These are phyloP conservation scores for Sipha maydis DNA, from an alignment of 2,888 invertebrate species.

Conservation along the genomic window DNA sequence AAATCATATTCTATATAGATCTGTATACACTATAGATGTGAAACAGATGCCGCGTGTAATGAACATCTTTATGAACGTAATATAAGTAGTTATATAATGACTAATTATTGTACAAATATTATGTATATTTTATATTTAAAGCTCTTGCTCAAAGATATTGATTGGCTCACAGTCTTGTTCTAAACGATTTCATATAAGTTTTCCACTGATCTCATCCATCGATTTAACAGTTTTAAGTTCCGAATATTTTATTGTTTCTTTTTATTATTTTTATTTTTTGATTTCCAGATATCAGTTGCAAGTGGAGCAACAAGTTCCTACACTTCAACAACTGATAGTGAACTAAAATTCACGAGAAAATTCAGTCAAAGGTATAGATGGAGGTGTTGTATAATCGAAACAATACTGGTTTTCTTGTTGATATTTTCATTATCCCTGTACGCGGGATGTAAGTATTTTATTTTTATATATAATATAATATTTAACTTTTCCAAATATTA, in stretches of 20 bases:
- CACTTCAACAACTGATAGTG: conserved; percentile 81
- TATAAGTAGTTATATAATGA: not conserved
- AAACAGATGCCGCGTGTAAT: not conserved
- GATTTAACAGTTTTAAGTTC: not conserved
- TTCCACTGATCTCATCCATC: no score
- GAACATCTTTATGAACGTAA: not conserved
- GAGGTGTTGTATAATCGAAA: conserved; percentile 87
- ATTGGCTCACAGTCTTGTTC: not conserved
- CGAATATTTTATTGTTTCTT: not conserved
- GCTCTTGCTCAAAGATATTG: not conserved
- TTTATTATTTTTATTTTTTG: not conserved
- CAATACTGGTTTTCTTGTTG: conserved; percentile 82
- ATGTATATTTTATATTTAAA: not conserved
- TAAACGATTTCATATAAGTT: not conserved
- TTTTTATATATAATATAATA: conserved; percentile 1
- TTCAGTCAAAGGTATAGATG: conserved; percentile 86
- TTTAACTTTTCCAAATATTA: not conserved
- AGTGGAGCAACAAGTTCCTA: conserved; percentile 64
- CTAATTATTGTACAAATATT: not conserved
- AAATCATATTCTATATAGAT: not conserved
- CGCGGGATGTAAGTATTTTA: conserved; percentile 74
- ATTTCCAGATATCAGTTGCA: conserved; percentile 43
- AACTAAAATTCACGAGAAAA: conserved; percentile 88
- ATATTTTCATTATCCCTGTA: conserved; percentile 76
- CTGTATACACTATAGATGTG: not conserved